phyloP scores from a whole-genome alignment of 2,797 vertebrate genomes.

The Onychomys torridus region DNA sequence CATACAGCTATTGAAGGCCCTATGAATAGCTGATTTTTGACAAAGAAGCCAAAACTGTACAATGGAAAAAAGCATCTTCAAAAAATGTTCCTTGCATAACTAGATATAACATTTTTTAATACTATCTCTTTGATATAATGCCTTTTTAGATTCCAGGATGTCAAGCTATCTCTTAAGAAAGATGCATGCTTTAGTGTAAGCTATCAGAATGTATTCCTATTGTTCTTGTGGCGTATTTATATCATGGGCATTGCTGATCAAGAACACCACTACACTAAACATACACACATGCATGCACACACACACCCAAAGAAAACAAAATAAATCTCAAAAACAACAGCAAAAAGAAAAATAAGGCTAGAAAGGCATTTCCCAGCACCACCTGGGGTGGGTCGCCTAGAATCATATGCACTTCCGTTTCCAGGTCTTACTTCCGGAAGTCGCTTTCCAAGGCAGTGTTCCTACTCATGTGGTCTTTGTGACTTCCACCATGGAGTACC shows the following conservation, averaged over 20 bases:
- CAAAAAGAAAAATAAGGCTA: conserved; percentile 5
- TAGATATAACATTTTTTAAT: background rate
- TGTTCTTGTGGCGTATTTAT: background rate
- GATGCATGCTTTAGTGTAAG: background rate
- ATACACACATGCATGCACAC: background rate
- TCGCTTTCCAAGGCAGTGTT: background rate
- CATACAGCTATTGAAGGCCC: too few species aligned
- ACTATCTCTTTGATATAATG: background rate
- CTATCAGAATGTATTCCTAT: background rate
- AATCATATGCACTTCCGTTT: conserved; percentile 44
- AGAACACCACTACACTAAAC: background rate
- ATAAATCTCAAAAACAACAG: too few species aligned
- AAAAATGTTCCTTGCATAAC: too few species aligned
- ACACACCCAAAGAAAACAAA: too few species aligned
- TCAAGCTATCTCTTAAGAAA: background rate
- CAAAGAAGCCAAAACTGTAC: too few species aligned
- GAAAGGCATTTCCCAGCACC: conserved; percentile 28
- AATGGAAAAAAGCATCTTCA: too few species aligned
- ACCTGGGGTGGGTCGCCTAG: background rate
- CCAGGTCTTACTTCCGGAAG: conserved; percentile 62
- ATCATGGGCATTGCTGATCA: background rate
- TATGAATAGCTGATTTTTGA: too few species aligned
- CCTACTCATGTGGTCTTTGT: background rate
- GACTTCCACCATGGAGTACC: conserved; percentile 93
- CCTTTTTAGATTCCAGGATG: background rate